Percentiles rank a stretch among this genome's conserved stretches.
Conservation (phyloP, 2,888 invertebrate genomes). For the Cerastis leucographa region DNA sequence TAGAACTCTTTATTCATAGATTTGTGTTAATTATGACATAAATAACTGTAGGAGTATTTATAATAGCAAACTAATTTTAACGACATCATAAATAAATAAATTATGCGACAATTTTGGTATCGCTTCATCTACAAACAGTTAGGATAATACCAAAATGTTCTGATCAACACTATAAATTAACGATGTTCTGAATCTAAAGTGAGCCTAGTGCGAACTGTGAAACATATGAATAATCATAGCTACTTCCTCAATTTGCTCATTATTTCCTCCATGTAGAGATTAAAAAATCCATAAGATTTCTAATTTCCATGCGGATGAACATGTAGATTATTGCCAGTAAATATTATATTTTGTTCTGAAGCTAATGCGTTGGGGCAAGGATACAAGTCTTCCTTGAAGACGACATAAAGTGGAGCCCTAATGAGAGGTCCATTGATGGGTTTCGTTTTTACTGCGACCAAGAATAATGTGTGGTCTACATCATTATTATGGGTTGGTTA, state of each 20-base stretch:
- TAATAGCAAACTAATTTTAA: slow-evolving; percentile 8
- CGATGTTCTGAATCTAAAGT: background rate
- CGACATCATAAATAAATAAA: slow-evolving; percentile 13
- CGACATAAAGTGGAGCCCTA: slow-evolving; percentile 53
- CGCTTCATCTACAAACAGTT: slow-evolving; percentile 9
- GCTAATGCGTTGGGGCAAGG: slow-evolving; percentile 53
- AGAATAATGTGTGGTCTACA: slow-evolving; percentile 58
- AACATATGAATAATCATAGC: slow-evolving; percentile 7
- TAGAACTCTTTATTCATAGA: background rate
- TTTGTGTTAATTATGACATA: slow-evolving; percentile 40
- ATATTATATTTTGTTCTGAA: slow-evolving; percentile 52
- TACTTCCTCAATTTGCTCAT: slow-evolving; percentile 52
- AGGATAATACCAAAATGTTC: background rate
- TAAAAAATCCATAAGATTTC: slow-evolving; percentile 56
- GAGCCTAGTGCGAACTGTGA: background rate
- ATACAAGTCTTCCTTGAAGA: slow-evolving; percentile 62
- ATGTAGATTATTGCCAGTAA: slow-evolving; percentile 45
- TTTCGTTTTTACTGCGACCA: slow-evolving; percentile 54
- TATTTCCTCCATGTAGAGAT: slow-evolving; percentile 42
- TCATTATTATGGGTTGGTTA: slow-evolving; percentile 35
- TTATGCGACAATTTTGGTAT: slow-evolving; percentile 11
- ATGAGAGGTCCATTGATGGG: slow-evolving; percentile 63
- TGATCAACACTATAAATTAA: slow-evolving; percentile 3
- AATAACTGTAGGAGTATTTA: slow-evolving; percentile 21
- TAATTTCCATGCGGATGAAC: slow-evolving; percentile 57